These are phyloP conservation scores for Trichosurus vulpecula DNA, from an alignment of 2,797 vertebrate species.

Conservation along the genomic window DNA sequence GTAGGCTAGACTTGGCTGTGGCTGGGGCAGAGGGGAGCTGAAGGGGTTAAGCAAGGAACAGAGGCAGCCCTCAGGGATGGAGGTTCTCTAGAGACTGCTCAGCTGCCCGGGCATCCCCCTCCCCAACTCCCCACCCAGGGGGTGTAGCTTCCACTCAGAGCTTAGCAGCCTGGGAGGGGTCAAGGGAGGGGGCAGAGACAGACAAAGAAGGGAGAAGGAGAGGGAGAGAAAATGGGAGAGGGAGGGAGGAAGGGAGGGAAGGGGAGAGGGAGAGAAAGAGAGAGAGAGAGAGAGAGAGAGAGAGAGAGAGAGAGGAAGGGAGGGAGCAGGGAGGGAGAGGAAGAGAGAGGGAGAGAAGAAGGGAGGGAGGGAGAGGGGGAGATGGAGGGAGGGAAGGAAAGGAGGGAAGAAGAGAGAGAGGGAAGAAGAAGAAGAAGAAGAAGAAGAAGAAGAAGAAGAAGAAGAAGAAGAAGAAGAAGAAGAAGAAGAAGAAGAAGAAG, in stretches of 20 bases:
- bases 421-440: too few relatives aligned
- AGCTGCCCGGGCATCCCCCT: not conserved
- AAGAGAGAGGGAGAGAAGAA: rapidly evolving
- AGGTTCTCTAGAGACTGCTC: not conserved
- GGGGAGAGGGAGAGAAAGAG: too few relatives aligned
- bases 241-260: too few relatives aligned
- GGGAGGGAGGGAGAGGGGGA: too few relatives aligned
- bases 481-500: too few relatives aligned
- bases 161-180: not conserved
- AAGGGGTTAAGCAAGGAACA: not conserved
- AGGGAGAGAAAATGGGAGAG: too few relatives aligned
- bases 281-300: too few relatives aligned
- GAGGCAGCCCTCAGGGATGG: not conserved
- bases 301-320: not conserved
- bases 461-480: too few relatives aligned
- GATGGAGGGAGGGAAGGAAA: not conserved
- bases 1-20: not conserved
- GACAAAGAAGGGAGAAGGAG: not conserved
- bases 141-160: not conserved
- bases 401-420: too few relatives aligned
- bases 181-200: not conserved
- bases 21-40: not conserved
- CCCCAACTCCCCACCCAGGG: not conserved
- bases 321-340: too few relatives aligned
- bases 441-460: too few relatives aligned